Evolutionary conservation across 1,140 invertebrate species (phyloP).

Genomic region (Lineus longissimus): DNA sequence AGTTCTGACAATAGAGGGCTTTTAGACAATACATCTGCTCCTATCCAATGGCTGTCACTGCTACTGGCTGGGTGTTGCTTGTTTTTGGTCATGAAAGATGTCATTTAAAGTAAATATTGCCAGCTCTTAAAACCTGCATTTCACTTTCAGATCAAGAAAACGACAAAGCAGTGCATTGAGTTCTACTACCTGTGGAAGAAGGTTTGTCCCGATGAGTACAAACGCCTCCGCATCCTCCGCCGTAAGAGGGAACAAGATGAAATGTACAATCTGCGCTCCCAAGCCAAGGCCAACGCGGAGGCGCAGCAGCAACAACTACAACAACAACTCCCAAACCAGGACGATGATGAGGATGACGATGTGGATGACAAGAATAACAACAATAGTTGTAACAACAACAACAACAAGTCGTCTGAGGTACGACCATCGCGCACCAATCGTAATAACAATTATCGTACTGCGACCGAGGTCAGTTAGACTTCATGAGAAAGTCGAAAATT

Average conservation of each 20-base stretch:
- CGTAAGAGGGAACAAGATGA: conserved; percentile 52
- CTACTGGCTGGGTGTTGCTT: too few relatives aligned
- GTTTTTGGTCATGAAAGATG: neutral
- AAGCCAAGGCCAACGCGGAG: conserved; percentile 10
- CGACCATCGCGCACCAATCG: too few relatives aligned
- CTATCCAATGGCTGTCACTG: too few relatives aligned
- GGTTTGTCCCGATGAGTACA: conserved; percentile 77
- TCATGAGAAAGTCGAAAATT: too few relatives aligned
- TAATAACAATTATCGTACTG: too few relatives aligned
- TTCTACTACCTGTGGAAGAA: conserved; percentile 98
- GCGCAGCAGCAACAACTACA: conserved; percentile 2
- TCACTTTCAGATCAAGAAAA: conserved; percentile 59
- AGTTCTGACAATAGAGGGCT: neutral
- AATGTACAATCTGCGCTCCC: conserved; percentile 50
- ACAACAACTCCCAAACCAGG: neutral
- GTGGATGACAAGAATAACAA: neutral
- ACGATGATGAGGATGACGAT: neutral
- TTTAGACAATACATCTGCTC: too few relatives aligned
- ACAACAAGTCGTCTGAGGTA: conserved; percentile 1
- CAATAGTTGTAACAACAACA: conserved; percentile 17
- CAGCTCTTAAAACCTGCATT: too few relatives aligned
- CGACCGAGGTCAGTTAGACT: too few relatives aligned
- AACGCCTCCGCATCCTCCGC: conserved; percentile 60
- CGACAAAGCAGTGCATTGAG: conserved; percentile 89
- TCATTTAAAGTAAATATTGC: too few relatives aligned